These are phyloP conservation scores for Unio pictorum DNA, from an alignment of 2,888 invertebrate species.

Conservation along the genomic window DNA sequence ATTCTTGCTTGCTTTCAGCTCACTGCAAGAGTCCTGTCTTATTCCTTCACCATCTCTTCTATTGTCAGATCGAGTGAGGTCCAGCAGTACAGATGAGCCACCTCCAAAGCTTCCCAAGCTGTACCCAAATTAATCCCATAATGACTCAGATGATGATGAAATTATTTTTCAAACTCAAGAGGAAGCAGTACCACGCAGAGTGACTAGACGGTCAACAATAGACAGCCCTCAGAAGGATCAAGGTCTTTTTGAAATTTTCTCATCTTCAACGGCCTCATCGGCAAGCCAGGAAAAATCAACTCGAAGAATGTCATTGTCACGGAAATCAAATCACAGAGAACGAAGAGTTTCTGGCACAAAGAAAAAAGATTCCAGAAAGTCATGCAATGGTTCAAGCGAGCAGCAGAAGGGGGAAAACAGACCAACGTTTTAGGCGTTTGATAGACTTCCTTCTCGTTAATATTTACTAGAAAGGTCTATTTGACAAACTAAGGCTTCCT, in stretches of 20 bases:
- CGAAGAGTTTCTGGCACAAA: neutral
- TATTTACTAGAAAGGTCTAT: too few species aligned
- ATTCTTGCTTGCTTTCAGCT: constrained; percentile 8
- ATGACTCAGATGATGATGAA: constrained; percentile 28
- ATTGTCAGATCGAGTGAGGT: constrained; percentile 1
- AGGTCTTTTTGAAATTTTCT: neutral
- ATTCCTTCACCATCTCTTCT: constrained; percentile 24
- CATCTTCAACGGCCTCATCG: too few species aligned
- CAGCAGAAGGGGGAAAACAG: too few species aligned
- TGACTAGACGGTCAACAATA: constrained; percentile 35
- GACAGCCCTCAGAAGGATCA: constrained; percentile 15
- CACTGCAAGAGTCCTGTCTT: constrained; percentile 26
- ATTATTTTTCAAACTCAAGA: constrained; percentile 17
- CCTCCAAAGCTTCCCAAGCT: constrained; percentile 49
- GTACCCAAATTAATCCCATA: constrained; percentile 39
- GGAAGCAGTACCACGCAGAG: constrained; percentile 35
- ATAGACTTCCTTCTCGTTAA: too few species aligned
- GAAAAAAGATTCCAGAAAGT: neutral
- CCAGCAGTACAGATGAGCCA: constrained; percentile 30
- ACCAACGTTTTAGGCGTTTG: too few species aligned
- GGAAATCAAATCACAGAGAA: neutral
- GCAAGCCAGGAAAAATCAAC: too few species aligned
- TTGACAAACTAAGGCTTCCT: too few species aligned
- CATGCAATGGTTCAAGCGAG: neutral
- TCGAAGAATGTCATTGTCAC: constrained; percentile 16